phyloP scores from a whole-genome alignment of 2,113 vertebrate genomes.

The Aleadryas rufinucha region DNA sequence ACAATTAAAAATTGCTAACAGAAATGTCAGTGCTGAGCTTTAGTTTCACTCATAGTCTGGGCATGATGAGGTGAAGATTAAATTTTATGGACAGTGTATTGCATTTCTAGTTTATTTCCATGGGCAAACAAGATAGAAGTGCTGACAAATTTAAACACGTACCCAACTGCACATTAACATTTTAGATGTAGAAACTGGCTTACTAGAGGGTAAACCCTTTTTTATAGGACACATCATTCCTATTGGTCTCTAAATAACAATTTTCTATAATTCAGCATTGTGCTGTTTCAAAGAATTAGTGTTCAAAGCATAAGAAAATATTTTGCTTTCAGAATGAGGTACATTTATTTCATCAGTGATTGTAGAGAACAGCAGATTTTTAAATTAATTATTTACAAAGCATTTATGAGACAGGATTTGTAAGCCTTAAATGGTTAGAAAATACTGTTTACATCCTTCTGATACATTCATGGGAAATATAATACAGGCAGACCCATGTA shows the following conservation, averaged over 20 bases:
- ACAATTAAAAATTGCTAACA: background rate
- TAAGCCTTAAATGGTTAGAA: slow-evolving; percentile 46
- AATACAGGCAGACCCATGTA: background rate
- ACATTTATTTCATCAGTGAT: slow-evolving; percentile 20
- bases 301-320: slow-evolving; percentile 30
- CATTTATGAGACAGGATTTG: slow-evolving; percentile 51
- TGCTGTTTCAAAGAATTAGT: slow-evolving; percentile 1
- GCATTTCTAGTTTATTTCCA: background rate
- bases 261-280: background rate
- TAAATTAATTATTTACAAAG: slow-evolving; percentile 69
- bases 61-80: background rate
- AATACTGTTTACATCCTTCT: slow-evolving; percentile 2
- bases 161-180: background rate
- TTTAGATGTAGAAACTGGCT: background rate
- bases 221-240: background rate
- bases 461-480: background rate
- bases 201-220: background rate
- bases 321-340: slow-evolving; percentile 48
- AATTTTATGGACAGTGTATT: background rate
- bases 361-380: slow-evolving; percentile 57
- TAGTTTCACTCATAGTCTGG: background rate
- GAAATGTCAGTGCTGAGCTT: background rate
- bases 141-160: background rate
- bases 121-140: background rate
- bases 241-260: background rate